Evolutionary conservation across 1,140 invertebrate genomes (phyloP), one percentile per base, ranked within the genome.

Genomic region (Listronotus bonariensis): DNA sequence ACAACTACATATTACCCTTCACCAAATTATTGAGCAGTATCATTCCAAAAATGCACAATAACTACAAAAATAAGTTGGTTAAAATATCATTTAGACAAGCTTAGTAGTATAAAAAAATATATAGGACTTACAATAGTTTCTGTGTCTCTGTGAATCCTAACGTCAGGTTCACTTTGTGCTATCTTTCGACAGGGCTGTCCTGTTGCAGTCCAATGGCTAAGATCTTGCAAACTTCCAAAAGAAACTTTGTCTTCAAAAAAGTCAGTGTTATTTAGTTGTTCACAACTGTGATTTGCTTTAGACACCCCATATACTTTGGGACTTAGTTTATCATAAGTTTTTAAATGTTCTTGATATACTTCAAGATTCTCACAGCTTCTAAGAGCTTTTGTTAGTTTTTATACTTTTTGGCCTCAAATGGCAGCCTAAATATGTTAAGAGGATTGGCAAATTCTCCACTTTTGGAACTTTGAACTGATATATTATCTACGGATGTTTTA

Each of bases 281-380:
- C 85, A 57, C 85, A 80, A 72, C 86, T 87, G 46, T 83, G 82
- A 42, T 80, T 77, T 0, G 73, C 80, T 68, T 79, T 83, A 7
- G 65, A 72, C 4, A 79, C 62, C 20, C 77, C 76, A 62, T 83
- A 86, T 7, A 85, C 84, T 77, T 87, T 86, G 0, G 85, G 85
- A 71, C 83, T 86, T 18, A 85, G 73, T 74, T 85, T 85, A 56
- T 81, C 15, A 36, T 53, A 64, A 75, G 34, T 53, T 46, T 51
- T 70, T 58, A 41, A 43, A 26, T 66, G 59, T 31, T 66, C 43
- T 34, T 69, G 65, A 31, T 65, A 72, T 31, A 68, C 65, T 38
- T 74, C 69, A 17, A 78, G 66, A 65, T 72, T 73, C 34, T 77
- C 77, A 56, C 65, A 74, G 57, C 77, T 77, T 20, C 68, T 72